Conservation (phyloP, 2,113 vertebrate species). For the Daubentonia madagascariensis region DNA sequence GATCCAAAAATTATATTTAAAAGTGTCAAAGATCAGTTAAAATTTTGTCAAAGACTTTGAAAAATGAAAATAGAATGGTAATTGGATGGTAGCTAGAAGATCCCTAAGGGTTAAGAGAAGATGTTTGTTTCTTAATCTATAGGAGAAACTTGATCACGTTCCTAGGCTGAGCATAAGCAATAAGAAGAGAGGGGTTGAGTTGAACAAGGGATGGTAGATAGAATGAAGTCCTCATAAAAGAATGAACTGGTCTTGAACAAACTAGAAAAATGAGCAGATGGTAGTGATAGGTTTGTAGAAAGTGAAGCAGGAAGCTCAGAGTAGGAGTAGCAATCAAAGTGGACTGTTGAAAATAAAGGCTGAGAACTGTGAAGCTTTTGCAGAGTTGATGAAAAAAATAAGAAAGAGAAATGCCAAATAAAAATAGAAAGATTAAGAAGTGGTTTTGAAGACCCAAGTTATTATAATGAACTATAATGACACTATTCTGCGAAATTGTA, state of each 20-base stretch:
- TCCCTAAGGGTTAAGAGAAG: not conserved
- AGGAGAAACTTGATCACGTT: not conserved
- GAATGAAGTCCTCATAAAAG: not conserved
- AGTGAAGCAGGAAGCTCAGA: not conserved
- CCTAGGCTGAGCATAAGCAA: not conserved
- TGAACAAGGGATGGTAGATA: not conserved
- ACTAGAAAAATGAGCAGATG: not conserved
- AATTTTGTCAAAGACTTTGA: not conserved
- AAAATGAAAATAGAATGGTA: not conserved
- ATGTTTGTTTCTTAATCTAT: not conserved
- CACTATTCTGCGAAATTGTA: not conserved
- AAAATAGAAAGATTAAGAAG: not conserved
- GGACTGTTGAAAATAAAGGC: not conserved
- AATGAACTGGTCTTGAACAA: not conserved
- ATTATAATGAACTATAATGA: not conserved
- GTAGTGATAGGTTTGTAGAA: not conserved
- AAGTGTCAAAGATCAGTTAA: not conserved
- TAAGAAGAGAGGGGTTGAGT: not conserved
- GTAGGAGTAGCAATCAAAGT: not conserved
- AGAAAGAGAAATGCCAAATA: not conserved
- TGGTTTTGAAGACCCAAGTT: not conserved
- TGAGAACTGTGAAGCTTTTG: not conserved
- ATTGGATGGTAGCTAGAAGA: not conserved
- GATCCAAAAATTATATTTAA: not conserved
- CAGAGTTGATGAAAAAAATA: not conserved